Evolutionary conservation across 2,113 vertebrate genomes (phyloP).

Genomic region (Scopus umbretta): DNA sequence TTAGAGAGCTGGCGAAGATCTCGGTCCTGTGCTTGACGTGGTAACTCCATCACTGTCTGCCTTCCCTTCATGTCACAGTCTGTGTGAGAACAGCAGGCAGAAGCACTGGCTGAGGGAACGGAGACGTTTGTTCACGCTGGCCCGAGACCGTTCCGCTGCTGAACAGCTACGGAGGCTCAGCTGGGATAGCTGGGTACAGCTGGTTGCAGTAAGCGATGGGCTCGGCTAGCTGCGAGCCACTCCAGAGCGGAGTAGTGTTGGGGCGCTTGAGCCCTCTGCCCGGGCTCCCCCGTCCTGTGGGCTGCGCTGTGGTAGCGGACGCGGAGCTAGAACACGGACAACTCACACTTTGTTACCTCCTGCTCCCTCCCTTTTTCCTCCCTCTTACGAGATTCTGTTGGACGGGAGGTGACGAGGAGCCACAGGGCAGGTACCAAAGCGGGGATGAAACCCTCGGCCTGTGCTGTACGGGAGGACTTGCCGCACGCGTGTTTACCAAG

Average conservation of each 20-base stretch:
- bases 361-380: background rate
- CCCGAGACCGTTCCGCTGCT: background rate
- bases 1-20: background rate
- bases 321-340: accelerated
- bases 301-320: accelerated
- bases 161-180: background rate
- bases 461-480: accelerated
- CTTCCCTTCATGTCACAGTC: accelerated
- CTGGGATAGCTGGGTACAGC: no score
- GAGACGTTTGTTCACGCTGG: accelerated
- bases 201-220: background rate
- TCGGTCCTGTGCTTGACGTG: accelerated
- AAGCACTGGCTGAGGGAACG: background rate
- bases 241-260: no score
- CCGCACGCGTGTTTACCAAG: accelerated
- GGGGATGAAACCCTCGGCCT: no score
- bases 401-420: background rate
- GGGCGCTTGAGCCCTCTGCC: no score
- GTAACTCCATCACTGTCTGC: accelerated
- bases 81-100: background rate
- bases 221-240: no score
- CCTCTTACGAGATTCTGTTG: background rate
- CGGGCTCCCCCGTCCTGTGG: background rate
- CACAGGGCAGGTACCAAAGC: background rate
- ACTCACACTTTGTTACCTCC: accelerated